Evolutionary conservation across 1,140 invertebrate genomes (phyloP), one percentile per base, ranked within the genome.

Genomic region (Leguminivora glycinivorella): DNA sequence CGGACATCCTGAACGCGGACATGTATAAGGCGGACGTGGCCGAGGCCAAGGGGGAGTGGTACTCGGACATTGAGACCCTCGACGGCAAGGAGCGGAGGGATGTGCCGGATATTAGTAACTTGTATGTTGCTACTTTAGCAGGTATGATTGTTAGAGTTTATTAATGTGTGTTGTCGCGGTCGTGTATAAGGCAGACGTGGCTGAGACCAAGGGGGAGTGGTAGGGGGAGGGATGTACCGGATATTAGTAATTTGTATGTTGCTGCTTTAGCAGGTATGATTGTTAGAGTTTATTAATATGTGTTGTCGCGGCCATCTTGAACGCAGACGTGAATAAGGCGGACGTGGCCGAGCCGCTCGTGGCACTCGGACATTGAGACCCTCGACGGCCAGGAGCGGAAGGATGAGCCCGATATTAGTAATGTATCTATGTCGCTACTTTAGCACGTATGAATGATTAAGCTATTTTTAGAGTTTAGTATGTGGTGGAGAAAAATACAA

Each of bases 211-310:
- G 26, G 75, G 78, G 69, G 88, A 85, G 40, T 94, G 76, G 93
- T 75, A 79, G 81, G 26, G 68, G 70, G 17, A 70, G 71, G 2
- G 70, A 72, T 38, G 69, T 67, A 10, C 71, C 76, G 25, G 80
- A 84, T 72, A 89, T 91, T 6, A 83, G 92, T 70, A 94, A 93
- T 75, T 73, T 93, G 52, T 94, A 93, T 92, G 89, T 93, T 26
- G 90, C 93, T n/a, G 94, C 94, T 14, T 75, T 95, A 26, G 93
- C 93, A 78, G 93, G 94, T 93, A 86, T 52, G 17, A 10, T 52
- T 52, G 4, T 10, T 4, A 17, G n/a, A n/a, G n/a, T n/a, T n/a
- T n/a, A n/a, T n/a, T n/a, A n/a, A n/a, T n/a, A n/a, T n/a, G n/a
- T n/a, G n/a, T n/a, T n/a, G 73, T 91, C 12, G 81, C 80, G 14